phyloP scores from a whole-genome alignment of 2,888 invertebrate genomes.

The Yponomeuta sedellus region DNA sequence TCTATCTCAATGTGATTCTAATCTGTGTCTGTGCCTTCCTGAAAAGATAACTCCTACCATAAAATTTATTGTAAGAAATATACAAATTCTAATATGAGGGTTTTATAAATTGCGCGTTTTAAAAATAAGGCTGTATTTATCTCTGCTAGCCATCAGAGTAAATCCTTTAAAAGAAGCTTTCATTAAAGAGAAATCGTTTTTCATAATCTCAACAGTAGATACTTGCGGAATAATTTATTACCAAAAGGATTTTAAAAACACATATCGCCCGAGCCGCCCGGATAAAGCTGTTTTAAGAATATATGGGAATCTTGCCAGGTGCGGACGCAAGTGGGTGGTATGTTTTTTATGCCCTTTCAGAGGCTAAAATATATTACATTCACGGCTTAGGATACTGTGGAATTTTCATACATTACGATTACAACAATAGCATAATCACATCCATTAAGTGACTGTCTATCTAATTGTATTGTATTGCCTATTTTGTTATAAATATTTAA shows the following conservation, averaged over 20 bases:
- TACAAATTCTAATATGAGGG: no score
- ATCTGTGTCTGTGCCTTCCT: no score
- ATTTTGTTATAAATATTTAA: neutral
- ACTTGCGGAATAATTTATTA: conserved; percentile 65
- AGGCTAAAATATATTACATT: neutral
- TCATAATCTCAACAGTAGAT: conserved; percentile 48
- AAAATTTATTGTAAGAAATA: no score
- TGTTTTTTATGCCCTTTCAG: conserved; percentile 7
- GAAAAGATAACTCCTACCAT: no score
- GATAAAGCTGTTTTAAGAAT: conserved; percentile 65
- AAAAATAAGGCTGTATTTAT: no score
- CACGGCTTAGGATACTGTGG: neutral
- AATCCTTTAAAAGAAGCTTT: neutral
- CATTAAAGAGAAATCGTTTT: conserved; percentile 40
- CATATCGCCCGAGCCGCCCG: conserved; percentile 50
- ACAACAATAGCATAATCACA: neutral
- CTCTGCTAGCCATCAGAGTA: no score
- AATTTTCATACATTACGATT: neutral
- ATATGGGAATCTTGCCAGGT: conserved; percentile 65
- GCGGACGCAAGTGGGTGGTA: conserved; percentile 22
- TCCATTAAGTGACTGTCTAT: neutral
- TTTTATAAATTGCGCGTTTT: no score
- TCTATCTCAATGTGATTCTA: no score
- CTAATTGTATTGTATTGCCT: neutral
- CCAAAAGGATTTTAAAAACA: conserved; percentile 68